Evolutionary conservation across 2,888 invertebrate genomes (phyloP).

Genomic region (Endomychus coccineus): DNA sequence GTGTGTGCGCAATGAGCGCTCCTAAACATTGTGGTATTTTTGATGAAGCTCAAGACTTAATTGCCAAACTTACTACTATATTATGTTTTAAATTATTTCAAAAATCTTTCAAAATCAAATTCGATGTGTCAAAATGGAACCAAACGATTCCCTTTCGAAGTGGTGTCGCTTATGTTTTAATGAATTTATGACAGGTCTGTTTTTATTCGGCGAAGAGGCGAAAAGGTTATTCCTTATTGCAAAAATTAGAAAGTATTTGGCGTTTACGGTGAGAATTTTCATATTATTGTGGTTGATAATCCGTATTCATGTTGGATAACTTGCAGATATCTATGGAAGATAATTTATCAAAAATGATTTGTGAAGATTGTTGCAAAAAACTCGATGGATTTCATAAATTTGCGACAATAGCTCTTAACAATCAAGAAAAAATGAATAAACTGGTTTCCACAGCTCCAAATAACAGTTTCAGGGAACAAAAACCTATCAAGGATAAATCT

Average conservation of each 20-base stretch:
- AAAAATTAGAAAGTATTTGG: slow-evolving; percentile 61
- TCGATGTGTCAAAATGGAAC: slow-evolving; percentile 36
- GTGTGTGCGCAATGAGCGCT: slow-evolving; percentile 39
- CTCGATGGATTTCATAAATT: slow-evolving; percentile 60
- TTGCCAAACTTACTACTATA: slow-evolving; percentile 27
- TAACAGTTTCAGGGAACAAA: slow-evolving; percentile 29
- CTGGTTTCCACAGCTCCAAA: slow-evolving; percentile 22
- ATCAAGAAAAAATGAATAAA: slow-evolving; percentile 53
- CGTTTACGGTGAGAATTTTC: slow-evolving; percentile 51
- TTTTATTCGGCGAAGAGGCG: slow-evolving; percentile 60
- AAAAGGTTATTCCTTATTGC: slow-evolving; percentile 56
- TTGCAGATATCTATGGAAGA: slow-evolving; percentile 58
- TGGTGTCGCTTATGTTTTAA: slow-evolving; percentile 60
- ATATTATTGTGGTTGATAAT: background rate
- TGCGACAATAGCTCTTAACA: slow-evolving; percentile 56
- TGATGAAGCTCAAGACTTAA: slow-evolving; percentile 29
- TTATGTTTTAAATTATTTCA: background rate
- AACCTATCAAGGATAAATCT: slow-evolving; percentile 43
- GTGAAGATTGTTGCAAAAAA: slow-evolving; percentile 56
- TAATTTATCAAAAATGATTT: slow-evolving; percentile 61
- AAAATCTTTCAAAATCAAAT: slow-evolving; percentile 11
- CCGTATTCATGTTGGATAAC: slow-evolving; percentile 16
- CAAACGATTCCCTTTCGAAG: slow-evolving; percentile 27
- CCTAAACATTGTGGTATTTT: slow-evolving; percentile 34
- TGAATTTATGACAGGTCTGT: slow-evolving; percentile 52